Evolutionary conservation across 2,888 invertebrate species (phyloP).

Genomic region (Sarcophaga subvicina): DNA sequence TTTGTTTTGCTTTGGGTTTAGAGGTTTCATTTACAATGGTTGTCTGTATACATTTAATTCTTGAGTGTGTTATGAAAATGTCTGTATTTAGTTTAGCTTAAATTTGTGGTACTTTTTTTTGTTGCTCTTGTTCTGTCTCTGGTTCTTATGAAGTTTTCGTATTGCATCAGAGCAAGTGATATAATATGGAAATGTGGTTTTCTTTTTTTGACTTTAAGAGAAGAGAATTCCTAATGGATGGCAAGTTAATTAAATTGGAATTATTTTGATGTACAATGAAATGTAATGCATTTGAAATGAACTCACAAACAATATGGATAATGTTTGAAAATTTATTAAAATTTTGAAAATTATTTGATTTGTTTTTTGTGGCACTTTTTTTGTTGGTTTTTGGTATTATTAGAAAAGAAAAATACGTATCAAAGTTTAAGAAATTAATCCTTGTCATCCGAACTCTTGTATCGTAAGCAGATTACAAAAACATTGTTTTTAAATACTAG

Average conservation of each 20-base stretch:
- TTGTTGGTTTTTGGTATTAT: no score
- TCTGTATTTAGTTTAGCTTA: slow-evolving; percentile 26
- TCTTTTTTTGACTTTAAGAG: background rate
- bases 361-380: background rate
- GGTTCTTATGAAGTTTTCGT: background rate
- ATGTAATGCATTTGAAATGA: slow-evolving; percentile 22
- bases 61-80: background rate
- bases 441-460: no score
- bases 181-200: slow-evolving; percentile 43
- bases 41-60: background rate
- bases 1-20: background rate
- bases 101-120: slow-evolving; percentile 29
- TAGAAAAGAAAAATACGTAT: no score
- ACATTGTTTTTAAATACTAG: no score
- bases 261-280: slow-evolving; percentile 9
- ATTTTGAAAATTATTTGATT: background rate
- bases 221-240: slow-evolving; percentile 28
- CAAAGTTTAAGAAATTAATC: no score
- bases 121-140: background rate
- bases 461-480: no score
- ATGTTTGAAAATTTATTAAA: background rate
- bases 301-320: background rate
- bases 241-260: slow-evolving; percentile 38
- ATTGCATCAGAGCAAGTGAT: slow-evolving; percentile 1
- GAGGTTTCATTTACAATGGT: background rate